Conservation (phyloP, 2,797 vertebrate species). For the Gallinago solitaria region DNA sequence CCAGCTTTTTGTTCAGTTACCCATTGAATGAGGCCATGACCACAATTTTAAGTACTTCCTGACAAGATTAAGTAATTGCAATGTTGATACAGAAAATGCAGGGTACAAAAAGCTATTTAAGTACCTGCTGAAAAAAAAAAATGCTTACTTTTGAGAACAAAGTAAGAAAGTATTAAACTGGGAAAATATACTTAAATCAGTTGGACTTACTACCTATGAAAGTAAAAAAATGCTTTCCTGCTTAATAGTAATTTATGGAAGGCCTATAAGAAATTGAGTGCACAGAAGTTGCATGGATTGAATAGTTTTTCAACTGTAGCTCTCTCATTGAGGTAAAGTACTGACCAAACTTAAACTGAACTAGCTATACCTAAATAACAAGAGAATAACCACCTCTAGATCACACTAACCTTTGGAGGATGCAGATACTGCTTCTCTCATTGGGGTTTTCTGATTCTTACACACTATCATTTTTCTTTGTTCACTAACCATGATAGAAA, state of each 20-base stretch:
- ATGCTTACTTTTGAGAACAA: neutral
- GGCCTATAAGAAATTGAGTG: neutral
- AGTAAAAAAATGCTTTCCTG: neutral
- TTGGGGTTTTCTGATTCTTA: neutral
- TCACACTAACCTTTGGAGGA: neutral
- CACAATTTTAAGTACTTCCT: slow-evolving; percentile 39
- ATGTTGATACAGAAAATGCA: neutral
- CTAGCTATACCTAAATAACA: neutral
- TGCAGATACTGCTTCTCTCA: neutral
- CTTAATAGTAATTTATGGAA: neutral
- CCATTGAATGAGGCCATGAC: slow-evolving; percentile 52
- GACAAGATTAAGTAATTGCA: slow-evolving; percentile 53
- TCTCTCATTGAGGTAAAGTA: neutral
- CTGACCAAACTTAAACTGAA: neutral
- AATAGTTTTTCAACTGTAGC: neutral
- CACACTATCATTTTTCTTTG: neutral
- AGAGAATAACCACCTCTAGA: neutral
- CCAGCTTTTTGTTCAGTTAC: slow-evolving; percentile 48
- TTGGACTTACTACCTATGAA: neutral
- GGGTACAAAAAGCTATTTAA: neutral
- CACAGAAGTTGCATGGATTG: neutral
- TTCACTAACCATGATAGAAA: neutral
- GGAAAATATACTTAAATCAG: neutral
- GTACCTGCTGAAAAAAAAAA: neutral
- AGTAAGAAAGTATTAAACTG: neutral